phyloP scores from a whole-genome alignment of 1,140 invertebrate species.

The Drosophila seguyi region DNA sequence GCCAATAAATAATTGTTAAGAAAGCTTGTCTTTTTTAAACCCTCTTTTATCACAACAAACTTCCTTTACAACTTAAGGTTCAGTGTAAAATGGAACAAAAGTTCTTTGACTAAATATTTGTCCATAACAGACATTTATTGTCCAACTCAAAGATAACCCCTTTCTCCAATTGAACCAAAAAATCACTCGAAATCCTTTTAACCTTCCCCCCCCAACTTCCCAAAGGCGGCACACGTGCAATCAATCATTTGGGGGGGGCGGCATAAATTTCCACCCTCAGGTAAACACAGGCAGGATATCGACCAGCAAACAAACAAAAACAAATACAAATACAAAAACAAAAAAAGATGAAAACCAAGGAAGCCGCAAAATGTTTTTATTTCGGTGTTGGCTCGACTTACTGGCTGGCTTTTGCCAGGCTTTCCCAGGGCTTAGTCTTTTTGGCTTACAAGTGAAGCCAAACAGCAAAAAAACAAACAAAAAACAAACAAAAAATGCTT shows the following conservation, averaged over 20 bases:
- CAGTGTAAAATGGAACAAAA: neutral
- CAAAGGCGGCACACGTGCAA: neutral
- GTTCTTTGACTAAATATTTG: neutral
- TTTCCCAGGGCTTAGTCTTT: constrained; percentile 22
- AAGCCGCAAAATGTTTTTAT: constrained; percentile 49
- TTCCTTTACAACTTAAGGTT: neutral
- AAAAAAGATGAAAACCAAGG: constrained; percentile 39
- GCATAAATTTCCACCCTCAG: constrained; percentile 11
- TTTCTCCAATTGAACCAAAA: neutral
- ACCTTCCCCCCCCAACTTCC: neutral
- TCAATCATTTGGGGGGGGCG: constrained; percentile 24
- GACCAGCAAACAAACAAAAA: constrained; percentile 34
- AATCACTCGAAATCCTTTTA: neutral
- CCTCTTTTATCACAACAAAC: too few species aligned
- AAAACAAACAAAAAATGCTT: neutral
- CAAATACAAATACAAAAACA: too few species aligned
- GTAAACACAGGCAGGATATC: constrained; percentile 35
- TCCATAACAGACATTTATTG: neutral
- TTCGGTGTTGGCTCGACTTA: constrained; percentile 34
- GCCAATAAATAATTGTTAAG: too few species aligned
- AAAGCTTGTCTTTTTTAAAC: too few species aligned
- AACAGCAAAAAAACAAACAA: neutral
- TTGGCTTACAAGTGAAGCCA: constrained; percentile 24
- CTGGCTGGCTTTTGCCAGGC: constrained; percentile 21
- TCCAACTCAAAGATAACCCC: neutral